A percentile compares a stretch with the other conserved stretches of the same genome.
Evolutionary conservation across 1,140 invertebrate genomes (phyloP).

Genomic region (Drosophila repleta): DNA sequence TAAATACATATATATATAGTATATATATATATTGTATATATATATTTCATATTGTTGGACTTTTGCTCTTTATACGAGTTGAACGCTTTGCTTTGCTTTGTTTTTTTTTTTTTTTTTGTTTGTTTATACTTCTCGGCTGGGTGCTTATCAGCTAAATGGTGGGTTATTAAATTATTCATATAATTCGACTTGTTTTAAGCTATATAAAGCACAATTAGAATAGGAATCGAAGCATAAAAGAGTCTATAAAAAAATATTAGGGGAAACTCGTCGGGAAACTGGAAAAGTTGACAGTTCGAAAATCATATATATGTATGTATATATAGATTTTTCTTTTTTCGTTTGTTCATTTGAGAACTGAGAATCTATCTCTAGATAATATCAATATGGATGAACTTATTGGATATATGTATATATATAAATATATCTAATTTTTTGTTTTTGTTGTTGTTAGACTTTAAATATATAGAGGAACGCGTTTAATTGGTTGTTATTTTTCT

Average conservation of each 20-base stretch:
- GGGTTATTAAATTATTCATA: conserved; percentile 65
- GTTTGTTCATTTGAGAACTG: neutral
- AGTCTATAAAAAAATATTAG: neutral
- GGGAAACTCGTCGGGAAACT: neutral
- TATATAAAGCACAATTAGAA: conserved; percentile 11
- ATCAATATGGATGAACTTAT: conserved; percentile 18
- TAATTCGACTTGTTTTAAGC: conserved; percentile 23
- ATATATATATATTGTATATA: conserved; percentile 20
- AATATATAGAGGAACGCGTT: conserved; percentile 31
- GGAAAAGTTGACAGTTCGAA: too few relatives aligned
- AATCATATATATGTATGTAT: too few relatives aligned
- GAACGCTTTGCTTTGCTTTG: conserved; percentile 6
- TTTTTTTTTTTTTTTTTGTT: neutral
- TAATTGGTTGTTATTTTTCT: neutral
- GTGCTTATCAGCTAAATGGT: conserved; percentile 66
- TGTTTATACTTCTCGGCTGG: conserved; percentile 12
- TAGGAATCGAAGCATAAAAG: conserved; percentile 7
- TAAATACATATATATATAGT: conserved; percentile 24
- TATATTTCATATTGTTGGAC: conserved; percentile 56
- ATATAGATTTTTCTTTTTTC: neutral
- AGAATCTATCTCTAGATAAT: conserved; percentile 3
- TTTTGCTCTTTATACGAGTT: conserved; percentile 55
- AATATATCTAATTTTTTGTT: neutral
- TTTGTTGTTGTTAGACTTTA: neutral
- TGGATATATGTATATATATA: conserved; percentile 12